Evolutionary conservation across 2,888 invertebrate genomes (phyloP).

Genomic region (Lasioglossum oenotherae): DNA sequence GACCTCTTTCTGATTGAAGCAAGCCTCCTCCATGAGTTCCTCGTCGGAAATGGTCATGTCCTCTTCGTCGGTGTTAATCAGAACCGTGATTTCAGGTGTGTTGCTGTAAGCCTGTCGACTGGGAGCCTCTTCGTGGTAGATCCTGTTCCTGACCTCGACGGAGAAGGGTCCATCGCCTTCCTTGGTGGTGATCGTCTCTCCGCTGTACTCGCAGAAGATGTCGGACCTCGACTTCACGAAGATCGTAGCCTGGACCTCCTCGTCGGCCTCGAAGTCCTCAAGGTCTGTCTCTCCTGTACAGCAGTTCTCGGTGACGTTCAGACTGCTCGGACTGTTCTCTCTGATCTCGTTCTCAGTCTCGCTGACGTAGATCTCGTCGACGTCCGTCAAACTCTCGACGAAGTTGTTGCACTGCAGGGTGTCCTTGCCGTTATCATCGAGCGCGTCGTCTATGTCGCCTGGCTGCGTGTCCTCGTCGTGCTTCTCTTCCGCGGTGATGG

Average conservation of each 20-base stretch:
- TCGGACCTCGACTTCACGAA: constrained; percentile 74
- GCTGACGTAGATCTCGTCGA: constrained; percentile 81
- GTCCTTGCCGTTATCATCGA: constrained; percentile 46
- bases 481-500: constrained; percentile 72
- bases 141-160: constrained; percentile 79
- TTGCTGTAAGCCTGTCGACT: neutral
- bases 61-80: constrained; percentile 80
- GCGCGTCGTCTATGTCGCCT: neutral
- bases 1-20: constrained; percentile 70
- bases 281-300: constrained; percentile 80
- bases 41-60: constrained; percentile 82
- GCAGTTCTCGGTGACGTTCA: constrained; percentile 65
- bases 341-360: constrained; percentile 72
- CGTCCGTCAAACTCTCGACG: constrained; percentile 79
- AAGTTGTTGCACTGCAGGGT: constrained; percentile 71
- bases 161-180: constrained; percentile 83
- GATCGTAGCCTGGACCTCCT: constrained; percentile 73
- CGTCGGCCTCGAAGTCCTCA: constrained; percentile 81
- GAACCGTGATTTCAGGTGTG: constrained; percentile 69
- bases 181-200: constrained; percentile 81
- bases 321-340: constrained; percentile 22
- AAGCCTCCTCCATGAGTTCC: constrained; percentile 75
- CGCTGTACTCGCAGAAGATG: constrained; percentile 78
- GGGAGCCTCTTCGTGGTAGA: constrained; percentile 67
- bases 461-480: constrained; percentile 12